phyloP scores from a whole-genome alignment of 2,888 invertebrate species.

The Melieria omissa region DNA sequence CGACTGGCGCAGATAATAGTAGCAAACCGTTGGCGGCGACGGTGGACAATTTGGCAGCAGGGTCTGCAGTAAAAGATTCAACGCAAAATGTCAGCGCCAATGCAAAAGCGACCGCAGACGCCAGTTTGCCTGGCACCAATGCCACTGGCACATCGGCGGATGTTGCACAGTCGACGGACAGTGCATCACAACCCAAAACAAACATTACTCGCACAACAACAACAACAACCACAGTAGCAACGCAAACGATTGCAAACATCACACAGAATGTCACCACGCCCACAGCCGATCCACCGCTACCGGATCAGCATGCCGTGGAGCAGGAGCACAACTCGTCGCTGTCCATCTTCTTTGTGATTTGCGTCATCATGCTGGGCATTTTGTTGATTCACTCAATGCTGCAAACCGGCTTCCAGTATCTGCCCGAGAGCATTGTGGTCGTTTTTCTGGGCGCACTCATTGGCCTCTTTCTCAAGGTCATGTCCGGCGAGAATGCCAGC shows the following conservation, averaged over 20 bases:
- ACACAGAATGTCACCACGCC: slow-evolving; percentile 66
- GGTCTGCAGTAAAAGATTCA: not conserved
- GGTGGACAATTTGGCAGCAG: not conserved
- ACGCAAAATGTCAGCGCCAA: slow-evolving; percentile 9
- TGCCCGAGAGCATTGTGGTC: slow-evolving; percentile 97
- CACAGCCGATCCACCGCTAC: slow-evolving; percentile 82
- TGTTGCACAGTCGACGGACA: not conserved
- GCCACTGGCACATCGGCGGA: not conserved
- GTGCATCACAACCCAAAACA: not conserved
- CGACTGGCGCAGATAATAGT: not conserved
- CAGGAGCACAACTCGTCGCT: slow-evolving; percentile 96
- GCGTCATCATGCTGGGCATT: slow-evolving; percentile 94
- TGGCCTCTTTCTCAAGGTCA: slow-evolving; percentile 88
- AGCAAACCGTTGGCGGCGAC: not conserved
- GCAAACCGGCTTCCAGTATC: slow-evolving; percentile 93
- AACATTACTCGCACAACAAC: slow-evolving; percentile 21
- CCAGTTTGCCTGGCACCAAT: too few relatives aligned
- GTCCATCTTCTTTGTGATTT: slow-evolving; percentile 97
- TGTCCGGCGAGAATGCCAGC: slow-evolving; percentile 87
- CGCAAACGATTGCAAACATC: slow-evolving; percentile 25
- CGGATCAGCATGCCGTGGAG: slow-evolving; percentile 91
- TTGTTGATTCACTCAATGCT: slow-evolving; percentile 94
- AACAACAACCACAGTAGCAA: slow-evolving; percentile 10
- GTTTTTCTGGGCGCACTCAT: slow-evolving; percentile 94
- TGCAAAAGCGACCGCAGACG: not conserved